Base-by-base conservation (phyloP, 1,140 invertebrate genomes). In the Dendrolimus kikuchii region DNA sequence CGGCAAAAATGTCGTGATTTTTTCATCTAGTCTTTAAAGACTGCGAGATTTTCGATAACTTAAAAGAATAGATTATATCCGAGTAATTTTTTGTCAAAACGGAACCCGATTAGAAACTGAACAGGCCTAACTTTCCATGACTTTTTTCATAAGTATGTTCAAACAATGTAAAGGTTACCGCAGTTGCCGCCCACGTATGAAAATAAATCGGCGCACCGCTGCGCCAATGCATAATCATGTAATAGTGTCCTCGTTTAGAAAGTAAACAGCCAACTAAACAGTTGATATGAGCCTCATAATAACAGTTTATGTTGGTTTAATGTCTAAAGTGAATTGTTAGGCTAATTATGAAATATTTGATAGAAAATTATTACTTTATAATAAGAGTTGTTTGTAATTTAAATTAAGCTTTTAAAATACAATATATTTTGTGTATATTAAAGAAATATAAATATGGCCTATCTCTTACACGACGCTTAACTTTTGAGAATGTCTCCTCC, bases 201-300 rank as follows among this genome's bases (percentile, higher is more conserved):
- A 45, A 51, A 64, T 69, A 69, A 69, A 69, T 64, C 53, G 40
- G 1, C 7, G 46, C 46, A 59, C 57, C 55, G 61, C 63, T 64
- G 62, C 46, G 60, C 50, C 63, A 64, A 67, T 49, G 59, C 60
- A 53, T 57, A 49, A 64, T 71, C 67, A 74, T 68, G 64, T 68
- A 64, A 68, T 62, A 57, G 59, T 63, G 67, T 64, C 66, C 66
- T 71, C 71, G 69, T 71, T 74, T 71, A 60, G 68, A 69, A 67
- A 70, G 66, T 62, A 74, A 74, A 71, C 57, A 67, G 47, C 46
- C 51, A 44, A 38, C 52, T 59, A 57, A 58, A 60, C 53, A 55
- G 55, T 48, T 59, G 54, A 64, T 61, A 64, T 64, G 56, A 43
- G 39, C 37, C 56, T 54, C 54, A 53, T 55, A 55, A 57, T 61